Evolutionary conservation across 2,888 invertebrate genomes (phyloP), one percentile per base, ranked within the genome.

Genomic region (Aplocera efformata): DNA sequence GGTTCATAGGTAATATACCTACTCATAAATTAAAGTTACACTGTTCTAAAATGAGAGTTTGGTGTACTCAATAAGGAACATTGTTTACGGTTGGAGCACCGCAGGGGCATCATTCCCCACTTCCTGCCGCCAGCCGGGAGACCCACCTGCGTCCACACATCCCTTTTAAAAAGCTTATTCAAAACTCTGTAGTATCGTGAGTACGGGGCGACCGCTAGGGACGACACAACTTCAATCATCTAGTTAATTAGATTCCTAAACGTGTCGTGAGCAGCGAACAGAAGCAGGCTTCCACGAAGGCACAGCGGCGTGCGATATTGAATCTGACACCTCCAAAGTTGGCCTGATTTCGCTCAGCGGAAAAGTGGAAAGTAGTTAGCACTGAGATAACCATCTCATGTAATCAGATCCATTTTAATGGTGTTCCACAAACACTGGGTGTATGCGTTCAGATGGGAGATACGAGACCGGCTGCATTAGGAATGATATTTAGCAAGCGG

Each of bases 381-480:
- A 28, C 32, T 31, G 11, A 36, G 43, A 35, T 32, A 33, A 32
- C 22, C 41, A 26, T 30, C 38, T 35, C 34, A 32, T 39, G 17
- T 32, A 21, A 38, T 38, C 31, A 31, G 31, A 26, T 39, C 32
- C 32, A 32, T 38, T 41, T 11, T 21, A 37, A 38, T 38, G 20
- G 21, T 38, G 32, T 22, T 38, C 32, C 27, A 39, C 32, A 27
- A 32, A 32, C 27, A 27, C 22, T 1, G 17, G 21, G 7, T 28
- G 23, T 32, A 23, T 39, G 24, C 28, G 24, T 20, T 39, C 17
- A 10, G 32, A 32, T 39, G 38, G 22, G 8, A 38, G 32, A 38
- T 38, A 26, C 22, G 11, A 53, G n/a, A n/a, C n/a, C n/a, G n/a
- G 48, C 48, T 53, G 49, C 47, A 39, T 35, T 32, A 13, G 8